Base-by-base conservation (phyloP, 92 coral and sea anemone genomes). In the Porites divaricata region DNA sequence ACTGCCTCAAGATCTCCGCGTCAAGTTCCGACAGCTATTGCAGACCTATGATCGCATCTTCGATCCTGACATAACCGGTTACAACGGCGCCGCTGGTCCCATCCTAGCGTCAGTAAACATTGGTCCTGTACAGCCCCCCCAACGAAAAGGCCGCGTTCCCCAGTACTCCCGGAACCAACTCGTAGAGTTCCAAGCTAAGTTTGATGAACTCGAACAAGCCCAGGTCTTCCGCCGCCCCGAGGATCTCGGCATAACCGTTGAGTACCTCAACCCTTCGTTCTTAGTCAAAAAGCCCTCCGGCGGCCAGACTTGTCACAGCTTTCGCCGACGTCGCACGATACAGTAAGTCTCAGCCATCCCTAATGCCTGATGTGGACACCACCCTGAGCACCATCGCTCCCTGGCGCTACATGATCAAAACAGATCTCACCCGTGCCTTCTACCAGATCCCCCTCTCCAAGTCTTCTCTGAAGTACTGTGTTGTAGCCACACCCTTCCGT, bases 261-360 rank as follows among this genome's bases (percentile, higher is more conserved):
- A 89, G 52, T 70, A 84, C 53, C 85, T 83, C 23, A 88, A 88
- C 62, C 89, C 89, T n/a, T n/a, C n/a, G n/a, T n/a, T n/a, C n/a
- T n/a, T n/a, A n/a, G n/a, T n/a, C n/a, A n/a, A n/a, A n/a, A n/a
- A n/a, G n/a, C n/a, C n/a, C n/a, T 9, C 84, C 89, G 21, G 85
- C 77, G 58, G 58, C 14, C 20, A 73, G 80, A 10, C 80, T 86
- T 25, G 87, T 71, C 6, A 85, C 85, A 9, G 89, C 85, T 21
- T 85, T 85, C 24, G 72, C 88, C 11, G 82, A 81, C 41, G 87
- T 81, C 24, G 76, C 67, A 19, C 53, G 75, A 2, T 80, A 86
- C 73, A 80, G 86, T 23, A 86, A 71, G 16, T 74, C 84, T 41
- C 86, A 85, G 25, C 78, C 78, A 8, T 76, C 62, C 13, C 87